Percentiles rank a stretch among this genome's conserved stretches.
Evolutionary conservation across 2,113 vertebrate species (phyloP).

Genomic region (Rhegmatorhina hoffmannsi): DNA sequence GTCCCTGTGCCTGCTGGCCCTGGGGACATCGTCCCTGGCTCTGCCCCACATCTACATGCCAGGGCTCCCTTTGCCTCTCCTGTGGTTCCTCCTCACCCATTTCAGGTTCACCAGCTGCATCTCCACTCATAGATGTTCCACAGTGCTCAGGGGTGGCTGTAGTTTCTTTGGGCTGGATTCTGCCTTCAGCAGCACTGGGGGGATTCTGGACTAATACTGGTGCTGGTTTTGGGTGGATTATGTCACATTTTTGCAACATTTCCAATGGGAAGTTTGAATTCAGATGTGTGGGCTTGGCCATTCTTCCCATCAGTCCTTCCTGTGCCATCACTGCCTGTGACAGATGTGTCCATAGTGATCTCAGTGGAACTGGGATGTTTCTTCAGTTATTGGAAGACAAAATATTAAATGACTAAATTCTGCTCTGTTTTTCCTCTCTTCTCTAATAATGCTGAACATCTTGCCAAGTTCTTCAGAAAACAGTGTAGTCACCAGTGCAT

Average conservation of each 20-base stretch:
- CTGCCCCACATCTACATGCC: background rate
- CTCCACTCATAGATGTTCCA: rapidly evolving
- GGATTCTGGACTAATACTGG: background rate
- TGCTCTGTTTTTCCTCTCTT: background rate
- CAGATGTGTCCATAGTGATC: background rate
- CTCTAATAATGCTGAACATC: background rate
- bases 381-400: background rate
- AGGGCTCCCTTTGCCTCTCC: background rate
- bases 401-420: background rate
- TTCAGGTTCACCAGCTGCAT: rapidly evolving
- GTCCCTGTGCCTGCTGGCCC: background rate
- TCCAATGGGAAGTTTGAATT: background rate
- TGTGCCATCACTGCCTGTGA: background rate
- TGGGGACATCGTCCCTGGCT: background rate
- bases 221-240: background rate
- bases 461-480: slow-evolving; percentile 1
- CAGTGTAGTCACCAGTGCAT: background rate
- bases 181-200: background rate
- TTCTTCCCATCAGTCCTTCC: background rate
- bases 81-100: rapidly evolving
- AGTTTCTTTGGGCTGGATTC: background rate
- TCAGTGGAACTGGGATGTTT: background rate
- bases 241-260: background rate
- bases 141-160: rapidly evolving
- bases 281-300: background rate